A percentile compares a stretch with the other conserved stretches of the same genome.
These are phyloP conservation scores for Catostomus latipinnis DNA, from an alignment of 2,797 vertebrate genomes.

Conservation along the genomic window DNA sequence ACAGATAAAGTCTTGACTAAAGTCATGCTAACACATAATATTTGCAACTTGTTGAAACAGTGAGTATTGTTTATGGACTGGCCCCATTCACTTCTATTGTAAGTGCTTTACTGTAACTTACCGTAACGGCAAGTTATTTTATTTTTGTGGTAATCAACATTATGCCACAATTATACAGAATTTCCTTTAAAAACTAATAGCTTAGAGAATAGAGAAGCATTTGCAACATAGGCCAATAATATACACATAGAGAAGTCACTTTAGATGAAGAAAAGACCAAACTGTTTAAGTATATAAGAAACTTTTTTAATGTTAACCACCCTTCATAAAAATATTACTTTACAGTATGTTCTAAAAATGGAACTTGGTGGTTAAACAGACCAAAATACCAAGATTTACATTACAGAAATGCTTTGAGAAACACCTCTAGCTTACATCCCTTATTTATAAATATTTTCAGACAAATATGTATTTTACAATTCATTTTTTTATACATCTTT, in stretches of 20 bases:
- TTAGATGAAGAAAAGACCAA: neutral
- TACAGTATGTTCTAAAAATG: constrained; percentile 35
- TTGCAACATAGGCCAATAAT: too few relatives aligned
- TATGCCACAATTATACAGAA: too few relatives aligned
- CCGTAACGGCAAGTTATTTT: too few relatives aligned
- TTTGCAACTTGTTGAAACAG: too few relatives aligned
- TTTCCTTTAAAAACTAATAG: too few relatives aligned
- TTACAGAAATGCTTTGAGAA: constrained; percentile 6
- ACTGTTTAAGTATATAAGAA: constrained; percentile 6
- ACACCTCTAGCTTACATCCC: constrained; percentile 22
- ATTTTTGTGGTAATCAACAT: neutral
- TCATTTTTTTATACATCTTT: neutral
- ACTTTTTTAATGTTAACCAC: constrained; percentile 33
- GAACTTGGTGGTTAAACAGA: constrained; percentile 20
- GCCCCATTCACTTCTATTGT: too few relatives aligned
- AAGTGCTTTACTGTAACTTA: too few relatives aligned
- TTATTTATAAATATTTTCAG: constrained; percentile 28
- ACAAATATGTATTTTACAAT: constrained; percentile 13
- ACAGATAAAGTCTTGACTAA: too few relatives aligned
- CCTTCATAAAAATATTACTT: constrained; percentile 47
- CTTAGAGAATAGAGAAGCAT: too few relatives aligned
- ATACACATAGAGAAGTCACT: neutral
- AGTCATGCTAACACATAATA: too few relatives aligned
- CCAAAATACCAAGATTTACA: constrained; percentile 13
- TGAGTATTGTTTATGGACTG: too few relatives aligned